Base-by-base conservation (phyloP, 2,797 vertebrate species). In the Pogoniulus pusillus region DNA sequence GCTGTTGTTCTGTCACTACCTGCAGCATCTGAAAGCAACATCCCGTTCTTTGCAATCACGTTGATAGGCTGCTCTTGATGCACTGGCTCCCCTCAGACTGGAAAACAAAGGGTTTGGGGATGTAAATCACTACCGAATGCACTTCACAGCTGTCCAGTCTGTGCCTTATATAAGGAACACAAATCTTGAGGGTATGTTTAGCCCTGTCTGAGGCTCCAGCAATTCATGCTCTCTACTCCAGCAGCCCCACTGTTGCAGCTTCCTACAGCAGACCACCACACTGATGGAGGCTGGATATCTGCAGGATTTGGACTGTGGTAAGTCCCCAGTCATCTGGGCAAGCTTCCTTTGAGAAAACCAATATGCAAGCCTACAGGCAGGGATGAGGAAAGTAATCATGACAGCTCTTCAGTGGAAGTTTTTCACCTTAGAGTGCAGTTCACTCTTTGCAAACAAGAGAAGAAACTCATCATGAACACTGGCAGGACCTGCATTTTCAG, bases 281-380 rank as follows among this genome's bases (percentile, higher is more conserved):
- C 30, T 66, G 35, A 49, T 35, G 32, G 37, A 79, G 82, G 43
- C 41, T 34, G 34, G 49, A 59, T 23, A 27, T 15, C 87, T 83
- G 58, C 51, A 81, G 74, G 45, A 77, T 47, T 11, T 80, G 51
- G 39, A 59, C 27, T 30, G 9, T 49, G 32, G 27, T 49, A 87
- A 77, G 20, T 7, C n/a, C 27, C 11, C 13, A 14, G 26, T n/a
- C 5, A 4, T 9, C 23, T 30, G 37, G 51, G 68, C 41, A 22
- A 81, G 37, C 17, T 72, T 65, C 22, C 29, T 16, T 58, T 65
- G 32, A 65, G 35, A 60, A 91, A 75, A 78, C 23, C 41, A 62
- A 37, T 7, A 53, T 0, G 0, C 15, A 65, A 69, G 20, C 37
- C 41, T 83, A 60, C 1, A 8, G 51, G 9, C 16, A 32, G 16